Percentiles rank a stretch among this genome's conserved stretches.
Evolutionary conservation across 2,113 vertebrate genomes (phyloP).

Genomic region (Osmerus eperlanus): DNA sequence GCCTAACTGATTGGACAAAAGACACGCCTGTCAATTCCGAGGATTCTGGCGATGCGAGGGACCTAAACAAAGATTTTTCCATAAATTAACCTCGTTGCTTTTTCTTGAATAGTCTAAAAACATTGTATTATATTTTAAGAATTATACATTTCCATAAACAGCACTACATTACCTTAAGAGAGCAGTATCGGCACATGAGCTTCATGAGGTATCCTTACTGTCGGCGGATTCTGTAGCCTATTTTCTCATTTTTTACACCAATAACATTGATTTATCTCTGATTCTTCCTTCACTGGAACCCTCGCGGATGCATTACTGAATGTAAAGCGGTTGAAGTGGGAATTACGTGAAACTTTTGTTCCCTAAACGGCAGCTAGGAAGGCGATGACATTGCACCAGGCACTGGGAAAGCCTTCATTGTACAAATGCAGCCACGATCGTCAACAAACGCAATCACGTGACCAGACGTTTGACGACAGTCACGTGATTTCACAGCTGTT

Average conservation of each 20-base stretch:
- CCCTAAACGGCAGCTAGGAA: constrained; percentile 25
- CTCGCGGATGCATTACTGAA: background rate
- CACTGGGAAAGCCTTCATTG: constrained; percentile 29
- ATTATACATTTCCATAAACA: background rate
- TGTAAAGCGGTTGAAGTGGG: background rate
- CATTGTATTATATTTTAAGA: background rate
- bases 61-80: constrained; percentile 7
- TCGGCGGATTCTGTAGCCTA: constrained; percentile 2
- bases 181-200: constrained; percentile 31
- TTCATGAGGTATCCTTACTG: constrained; percentile 45
- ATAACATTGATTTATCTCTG: constrained; percentile 38
- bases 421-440: constrained; percentile 38
- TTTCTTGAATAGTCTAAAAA: background rate
- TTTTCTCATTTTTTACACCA: constrained; percentile 10
- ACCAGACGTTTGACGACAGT: background rate
- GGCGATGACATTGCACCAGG: constrained; percentile 68
- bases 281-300: constrained; percentile 10
- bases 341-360: background rate
- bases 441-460: constrained; percentile 71
- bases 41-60: constrained; percentile 16
- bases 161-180: constrained; percentile 43
- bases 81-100: background rate
- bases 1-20: constrained; percentile 43
- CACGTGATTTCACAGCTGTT: constrained; percentile 56
- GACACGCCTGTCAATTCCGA: constrained; percentile 38